Evolutionary conservation across 2,888 invertebrate species (phyloP).

Genomic region (Euspilapteryx auroguttella): DNA sequence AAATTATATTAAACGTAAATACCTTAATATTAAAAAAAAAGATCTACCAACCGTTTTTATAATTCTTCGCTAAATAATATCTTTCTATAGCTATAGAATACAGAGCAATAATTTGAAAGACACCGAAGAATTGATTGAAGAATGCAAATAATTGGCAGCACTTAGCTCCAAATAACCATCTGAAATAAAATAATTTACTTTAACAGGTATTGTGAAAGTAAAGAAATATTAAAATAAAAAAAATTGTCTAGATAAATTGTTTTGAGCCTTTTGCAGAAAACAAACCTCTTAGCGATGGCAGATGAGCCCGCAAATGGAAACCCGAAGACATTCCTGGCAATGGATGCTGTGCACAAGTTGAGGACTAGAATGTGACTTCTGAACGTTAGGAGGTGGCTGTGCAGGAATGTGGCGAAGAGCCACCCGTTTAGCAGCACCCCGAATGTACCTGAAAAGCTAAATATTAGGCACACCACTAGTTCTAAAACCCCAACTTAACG

Average conservation of each 20-base stretch:
- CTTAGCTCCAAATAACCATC: slow-evolving; percentile 57
- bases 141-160: slow-evolving; percentile 60
- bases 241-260: too few relatives aligned
- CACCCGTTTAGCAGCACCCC: slow-evolving; percentile 59
- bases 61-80: slow-evolving; percentile 42
- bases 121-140: slow-evolving; percentile 55
- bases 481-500: background rate
- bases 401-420: slow-evolving; percentile 56
- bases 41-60: slow-evolving; percentile 36
- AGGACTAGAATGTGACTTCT: slow-evolving; percentile 56
- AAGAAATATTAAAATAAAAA: slow-evolving; percentile 5
- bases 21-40: too few relatives aligned
- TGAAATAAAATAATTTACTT: slow-evolving; percentile 17
- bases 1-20: too few relatives aligned
- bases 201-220: too few relatives aligned
- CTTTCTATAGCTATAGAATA: slow-evolving; percentile 50
- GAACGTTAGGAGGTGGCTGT: slow-evolving; percentile 53
- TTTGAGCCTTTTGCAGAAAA: background rate
- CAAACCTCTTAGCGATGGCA: slow-evolving; percentile 50
- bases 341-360: slow-evolving; percentile 53
- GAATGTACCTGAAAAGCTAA: slow-evolving; percentile 48
- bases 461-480: slow-evolving; percentile 1
- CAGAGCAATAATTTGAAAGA: slow-evolving; percentile 53
- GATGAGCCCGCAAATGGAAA: slow-evolving; percentile 58
- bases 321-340: slow-evolving; percentile 51